phyloP scores from a whole-genome alignment of 1,140 invertebrate genomes.

The Drosophila arizonae region DNA sequence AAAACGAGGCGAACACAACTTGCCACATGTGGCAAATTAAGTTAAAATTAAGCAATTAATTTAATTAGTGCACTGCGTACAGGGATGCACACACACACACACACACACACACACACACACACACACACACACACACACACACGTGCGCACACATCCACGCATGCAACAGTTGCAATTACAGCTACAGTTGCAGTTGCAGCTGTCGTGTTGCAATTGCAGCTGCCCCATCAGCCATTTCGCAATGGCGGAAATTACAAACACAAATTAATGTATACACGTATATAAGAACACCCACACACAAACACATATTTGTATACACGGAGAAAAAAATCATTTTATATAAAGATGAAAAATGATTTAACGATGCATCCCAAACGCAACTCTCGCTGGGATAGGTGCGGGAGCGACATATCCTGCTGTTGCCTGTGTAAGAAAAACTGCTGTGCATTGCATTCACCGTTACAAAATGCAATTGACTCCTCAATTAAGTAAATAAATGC shows the following conservation, averaged over 20 bases:
- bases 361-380: background rate
- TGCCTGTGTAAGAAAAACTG: conserved; percentile 29
- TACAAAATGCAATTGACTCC: conserved; percentile 54
- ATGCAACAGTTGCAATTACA: conserved; percentile 30
- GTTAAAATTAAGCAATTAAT: conserved; percentile 81
- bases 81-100: conserved; percentile 42
- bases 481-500: conserved; percentile 73
- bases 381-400: background rate
- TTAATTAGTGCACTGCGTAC: conserved; percentile 65
- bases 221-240: conserved; percentile 36
- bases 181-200: background rate
- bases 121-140: conserved; percentile 28
- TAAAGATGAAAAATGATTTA: conserved; percentile 53
- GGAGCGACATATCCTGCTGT: background rate
- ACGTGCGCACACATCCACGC: conserved; percentile 41
- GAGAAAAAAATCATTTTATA: conserved; percentile 45
- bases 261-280: conserved; percentile 58
- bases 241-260: conserved; percentile 73
- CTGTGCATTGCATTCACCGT: conserved; percentile 25
- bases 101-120: conserved; percentile 29
- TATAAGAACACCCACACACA: background rate
- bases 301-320: conserved; percentile 4
- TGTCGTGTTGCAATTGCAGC: conserved; percentile 34
- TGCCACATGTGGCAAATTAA: conserved; percentile 80
- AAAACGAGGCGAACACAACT: conserved; percentile 47